These are phyloP conservation scores for Amphiprion ocellaris DNA, from an alignment of 2,113 vertebrate genomes.

Conservation along the genomic window DNA sequence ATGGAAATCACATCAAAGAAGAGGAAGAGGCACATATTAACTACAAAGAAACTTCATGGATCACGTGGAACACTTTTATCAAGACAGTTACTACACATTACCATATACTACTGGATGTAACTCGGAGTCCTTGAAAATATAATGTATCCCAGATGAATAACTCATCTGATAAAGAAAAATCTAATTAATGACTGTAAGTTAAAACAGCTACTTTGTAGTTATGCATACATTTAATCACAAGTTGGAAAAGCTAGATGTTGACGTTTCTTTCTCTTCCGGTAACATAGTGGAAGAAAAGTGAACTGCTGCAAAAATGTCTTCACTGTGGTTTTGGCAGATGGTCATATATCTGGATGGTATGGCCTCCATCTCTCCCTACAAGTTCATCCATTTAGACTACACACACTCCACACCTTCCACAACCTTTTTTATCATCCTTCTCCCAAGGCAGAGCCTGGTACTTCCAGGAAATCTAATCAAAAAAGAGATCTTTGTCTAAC, in stretches of 20 bases:
- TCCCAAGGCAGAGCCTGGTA: slow-evolving; percentile 12
- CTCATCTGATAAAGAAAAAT: background rate
- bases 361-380: slow-evolving; percentile 13
- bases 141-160: background rate
- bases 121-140: background rate
- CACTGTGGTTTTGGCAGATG: slow-evolving; percentile 18
- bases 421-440: slow-evolving; percentile 3
- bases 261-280: background rate
- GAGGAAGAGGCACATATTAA: background rate
- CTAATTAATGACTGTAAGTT: background rate
- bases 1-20: background rate
- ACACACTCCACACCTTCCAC: slow-evolving; percentile 15
- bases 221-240: too few relatives aligned
- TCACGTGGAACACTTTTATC: background rate
- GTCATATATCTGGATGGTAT: slow-evolving; percentile 24
- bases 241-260: background rate
- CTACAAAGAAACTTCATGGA: background rate
- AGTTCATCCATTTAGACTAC: slow-evolving; percentile 16
- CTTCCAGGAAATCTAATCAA: slow-evolving; percentile 1
- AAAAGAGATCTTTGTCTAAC: background rate
- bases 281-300: background rate
- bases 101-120: too few relatives aligned
- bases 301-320: slow-evolving; percentile 9
- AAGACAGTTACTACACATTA: too few relatives aligned
- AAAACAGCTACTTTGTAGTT: too few relatives aligned